phyloP scores from a whole-genome alignment of 2,888 invertebrate genomes.

The Carterocephalus palaemon region DNA sequence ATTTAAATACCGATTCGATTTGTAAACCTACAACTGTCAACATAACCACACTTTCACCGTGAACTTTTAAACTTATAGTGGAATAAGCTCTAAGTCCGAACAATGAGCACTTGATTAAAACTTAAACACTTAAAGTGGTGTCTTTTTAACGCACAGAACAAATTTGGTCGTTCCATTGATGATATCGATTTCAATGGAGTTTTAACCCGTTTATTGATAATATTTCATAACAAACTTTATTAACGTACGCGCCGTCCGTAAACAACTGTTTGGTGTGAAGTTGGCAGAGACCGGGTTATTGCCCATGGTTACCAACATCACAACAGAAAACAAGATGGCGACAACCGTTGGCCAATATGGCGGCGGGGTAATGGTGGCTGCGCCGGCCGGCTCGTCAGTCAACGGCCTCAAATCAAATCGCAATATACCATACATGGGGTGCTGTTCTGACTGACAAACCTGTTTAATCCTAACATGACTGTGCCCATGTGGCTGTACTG shows the following conservation, averaged over 20 bases:
- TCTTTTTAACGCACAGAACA: conserved; percentile 25
- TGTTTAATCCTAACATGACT: conserved; percentile 31
- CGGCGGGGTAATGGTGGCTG: conserved; percentile 34
- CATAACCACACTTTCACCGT: conserved; percentile 69
- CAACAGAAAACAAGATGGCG: conserved; percentile 28
- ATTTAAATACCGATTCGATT: conserved; percentile 21
- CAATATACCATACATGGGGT: conserved; percentile 55
- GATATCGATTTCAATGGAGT: conserved; percentile 37
- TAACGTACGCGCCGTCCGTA: conserved; percentile 46
- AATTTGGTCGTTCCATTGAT: conserved; percentile 50
- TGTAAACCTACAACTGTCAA: conserved; percentile 46
- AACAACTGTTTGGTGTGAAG: conserved; percentile 57
- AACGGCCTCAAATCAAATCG: conserved; percentile 46
- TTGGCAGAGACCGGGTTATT: conserved; percentile 38
- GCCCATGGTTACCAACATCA: conserved; percentile 34
- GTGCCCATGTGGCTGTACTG: conserved; percentile 31
- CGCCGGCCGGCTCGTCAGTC: conserved; percentile 49
- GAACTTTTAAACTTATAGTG: conserved; percentile 19
- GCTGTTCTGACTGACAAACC: conserved; percentile 49
- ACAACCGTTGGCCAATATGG: conserved; percentile 45
- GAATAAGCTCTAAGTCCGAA: conserved; percentile 10
- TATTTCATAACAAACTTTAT: conserved; percentile 66
- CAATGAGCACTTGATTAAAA: conserved; percentile 15
- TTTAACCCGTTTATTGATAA: conserved; percentile 40
- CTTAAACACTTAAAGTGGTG: conserved; percentile 1